These are phyloP conservation scores for Dryas iulia DNA, from an alignment of 1,140 invertebrate species.

Conservation along the genomic window DNA sequence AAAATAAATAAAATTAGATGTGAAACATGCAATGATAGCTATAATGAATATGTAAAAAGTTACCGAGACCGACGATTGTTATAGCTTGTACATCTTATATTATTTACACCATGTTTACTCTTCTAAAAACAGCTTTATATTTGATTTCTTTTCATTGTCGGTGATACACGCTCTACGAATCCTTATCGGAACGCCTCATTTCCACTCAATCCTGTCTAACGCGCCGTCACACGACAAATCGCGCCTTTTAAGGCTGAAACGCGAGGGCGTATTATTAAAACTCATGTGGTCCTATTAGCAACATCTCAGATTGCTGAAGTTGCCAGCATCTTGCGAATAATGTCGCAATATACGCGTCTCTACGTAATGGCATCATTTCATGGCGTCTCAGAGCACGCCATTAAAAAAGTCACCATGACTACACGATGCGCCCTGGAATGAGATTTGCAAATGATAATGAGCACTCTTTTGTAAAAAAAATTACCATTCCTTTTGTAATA, in stretches of 20 bases:
- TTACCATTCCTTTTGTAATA: conserved; percentile 20
- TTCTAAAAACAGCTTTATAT: conserved; percentile 14
- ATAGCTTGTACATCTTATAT: background rate
- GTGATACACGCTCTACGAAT: conserved; percentile 31
- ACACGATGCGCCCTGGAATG: conserved; percentile 53
- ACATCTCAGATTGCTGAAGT: conserved; percentile 68
- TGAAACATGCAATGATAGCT: too few relatives aligned
- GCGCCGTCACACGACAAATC: conserved; percentile 34
- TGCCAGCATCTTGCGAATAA: conserved; percentile 60
- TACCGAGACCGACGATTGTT: too few relatives aligned
- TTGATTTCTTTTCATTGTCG: conserved; percentile 15
- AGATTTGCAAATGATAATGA: conserved; percentile 56
- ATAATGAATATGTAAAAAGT: too few relatives aligned
- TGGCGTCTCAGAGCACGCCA: conserved; percentile 48
- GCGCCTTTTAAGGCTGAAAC: conserved; percentile 47
- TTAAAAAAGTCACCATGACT: conserved; percentile 71
- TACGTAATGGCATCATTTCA: conserved; percentile 68
- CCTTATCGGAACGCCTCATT: conserved; percentile 63
- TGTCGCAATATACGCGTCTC: conserved; percentile 66
- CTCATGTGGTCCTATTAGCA: conserved; percentile 69
- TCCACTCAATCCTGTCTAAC: conserved; percentile 58
- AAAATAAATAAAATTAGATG: too few relatives aligned
- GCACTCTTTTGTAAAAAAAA: conserved; percentile 39
- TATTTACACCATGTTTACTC: background rate
- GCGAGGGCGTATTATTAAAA: conserved; percentile 55